Evolutionary conservation across 2,888 invertebrate genomes (phyloP).

Genomic region (Uropetala carovei): DNA sequence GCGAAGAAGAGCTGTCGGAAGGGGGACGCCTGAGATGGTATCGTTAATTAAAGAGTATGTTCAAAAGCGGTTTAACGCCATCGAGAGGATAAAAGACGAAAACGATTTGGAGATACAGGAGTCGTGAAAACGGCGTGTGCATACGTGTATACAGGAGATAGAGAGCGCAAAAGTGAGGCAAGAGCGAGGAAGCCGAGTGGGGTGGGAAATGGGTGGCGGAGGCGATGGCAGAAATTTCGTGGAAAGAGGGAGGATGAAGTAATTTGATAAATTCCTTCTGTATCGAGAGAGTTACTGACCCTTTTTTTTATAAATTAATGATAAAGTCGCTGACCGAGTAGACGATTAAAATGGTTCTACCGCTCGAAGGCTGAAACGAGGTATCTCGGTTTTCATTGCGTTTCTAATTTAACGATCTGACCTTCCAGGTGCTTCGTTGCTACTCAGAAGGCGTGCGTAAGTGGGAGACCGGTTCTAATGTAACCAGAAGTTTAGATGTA

Average conservation of each 20-base stretch:
- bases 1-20: background rate
- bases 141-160: no score
- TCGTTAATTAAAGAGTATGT: conserved; percentile 51
- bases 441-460: background rate
- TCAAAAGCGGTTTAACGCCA: conserved; percentile 57
- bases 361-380: background rate
- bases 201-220: background rate
- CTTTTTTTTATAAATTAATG: conserved; percentile 6
- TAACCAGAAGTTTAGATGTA: background rate
- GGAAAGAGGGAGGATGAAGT: no score
- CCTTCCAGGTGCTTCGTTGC: background rate
- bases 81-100: conserved; percentile 26
- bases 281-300: background rate
- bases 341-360: background rate
- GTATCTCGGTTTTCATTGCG: background rate
- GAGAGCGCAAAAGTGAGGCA: background rate
- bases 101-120: conserved; percentile 40
- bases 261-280: no score
- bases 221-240: background rate
- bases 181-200: background rate
- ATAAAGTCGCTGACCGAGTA: conserved; percentile 4
- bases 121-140: conserved; percentile 13
- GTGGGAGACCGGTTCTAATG: background rate
- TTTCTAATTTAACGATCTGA: conserved; percentile 1
- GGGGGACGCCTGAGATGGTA: conserved; percentile 39